Base-by-base conservation (phyloP, 64 coral and sea anemone species). In the Montipora cactus region DNA sequence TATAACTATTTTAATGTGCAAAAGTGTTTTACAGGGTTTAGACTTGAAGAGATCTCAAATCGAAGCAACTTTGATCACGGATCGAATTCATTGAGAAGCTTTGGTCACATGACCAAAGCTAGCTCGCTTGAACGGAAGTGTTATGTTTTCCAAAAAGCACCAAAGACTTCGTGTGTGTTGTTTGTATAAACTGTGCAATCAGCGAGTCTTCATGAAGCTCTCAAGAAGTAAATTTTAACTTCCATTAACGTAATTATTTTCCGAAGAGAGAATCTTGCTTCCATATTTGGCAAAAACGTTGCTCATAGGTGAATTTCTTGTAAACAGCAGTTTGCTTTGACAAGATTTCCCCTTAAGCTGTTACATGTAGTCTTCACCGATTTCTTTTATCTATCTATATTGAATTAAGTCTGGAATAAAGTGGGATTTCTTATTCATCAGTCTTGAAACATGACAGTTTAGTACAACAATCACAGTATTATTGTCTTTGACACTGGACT, bases 211-310 rank as follows among this genome's bases (percentile, higher is more conserved):
- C 45, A 13, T 59, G 53, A 6, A 57, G 53, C 66, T n/a, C 82
- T 86, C 82, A 50, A 47, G 9, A 22, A 8, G 19, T 86, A 13
- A 59, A 84, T 71, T 4, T 46, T 86, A 10, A 12, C 58, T 67
- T 67, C 82, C 37, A 86, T 86, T 86, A 86, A 69, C 45, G 57
- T 71, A 86, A 71, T 72, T 86, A 50, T 86, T 11, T 71, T 86
- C 82, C 82, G 82, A 47, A 47, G 62, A 13, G n/a, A 49, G 44
- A 22, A 49, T 86, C 23, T 51, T 86, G 64, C 82, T 86, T 86
- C 82, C 62, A 86, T 86, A 86, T 86, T 86, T 49, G 82, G 82
- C 16, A 71, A 86, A 86, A 86, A 21, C 18, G 64, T 21, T 2
- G 37, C 45, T 86, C 11, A 73, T 71, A 72, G 82, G 82, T 71